A percentile compares a stretch with the other conserved stretches of the same genome.
These are phyloP conservation scores for Lepidocyrtoides sp. DNA, from an alignment of 2,888 invertebrate genomes.

Conservation along the genomic window DNA sequence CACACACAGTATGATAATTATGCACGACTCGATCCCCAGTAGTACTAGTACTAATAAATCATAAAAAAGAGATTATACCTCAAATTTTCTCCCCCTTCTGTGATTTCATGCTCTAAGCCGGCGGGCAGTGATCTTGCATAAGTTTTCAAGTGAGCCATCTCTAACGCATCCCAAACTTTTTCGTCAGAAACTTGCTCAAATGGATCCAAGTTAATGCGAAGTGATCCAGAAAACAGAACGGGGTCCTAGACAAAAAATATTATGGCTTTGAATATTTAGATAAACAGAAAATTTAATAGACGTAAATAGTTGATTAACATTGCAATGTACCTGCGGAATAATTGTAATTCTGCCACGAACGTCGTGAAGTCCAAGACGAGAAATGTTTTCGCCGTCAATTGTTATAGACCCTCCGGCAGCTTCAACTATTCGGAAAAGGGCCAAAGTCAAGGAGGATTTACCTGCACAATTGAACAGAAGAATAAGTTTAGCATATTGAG, in stretches of 20 bases:
- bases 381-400: constrained; percentile 94
- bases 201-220: constrained; percentile 97
- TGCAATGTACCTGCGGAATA: constrained; percentile 88
- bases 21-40: too few relatives aligned
- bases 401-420: constrained; percentile 93
- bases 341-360: constrained; percentile 94
- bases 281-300: neutral
- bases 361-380: constrained; percentile 94
- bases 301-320: neutral
- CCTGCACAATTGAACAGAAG: too few relatives aligned
- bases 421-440: constrained; percentile 96
- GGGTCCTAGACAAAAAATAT: constrained; percentile 89
- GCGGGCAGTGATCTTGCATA: constrained; percentile 93
- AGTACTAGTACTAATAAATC: too few relatives aligned
- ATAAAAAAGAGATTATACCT: too few relatives aligned
- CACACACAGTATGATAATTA: too few relatives aligned
- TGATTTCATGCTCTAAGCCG: constrained; percentile 93
- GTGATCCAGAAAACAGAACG: constrained; percentile 96
- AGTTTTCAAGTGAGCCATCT: constrained; percentile 95
- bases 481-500: too few relatives aligned
- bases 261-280: too few relatives aligned
- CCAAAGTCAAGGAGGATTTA: constrained; percentile 95
- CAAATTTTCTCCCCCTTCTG: constrained; percentile 96
- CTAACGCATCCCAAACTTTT: constrained; percentile 95
- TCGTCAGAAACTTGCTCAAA: constrained; percentile 93